Conservation (phyloP, 2,113 vertebrate species). For the Eclectus roratus region DNA sequence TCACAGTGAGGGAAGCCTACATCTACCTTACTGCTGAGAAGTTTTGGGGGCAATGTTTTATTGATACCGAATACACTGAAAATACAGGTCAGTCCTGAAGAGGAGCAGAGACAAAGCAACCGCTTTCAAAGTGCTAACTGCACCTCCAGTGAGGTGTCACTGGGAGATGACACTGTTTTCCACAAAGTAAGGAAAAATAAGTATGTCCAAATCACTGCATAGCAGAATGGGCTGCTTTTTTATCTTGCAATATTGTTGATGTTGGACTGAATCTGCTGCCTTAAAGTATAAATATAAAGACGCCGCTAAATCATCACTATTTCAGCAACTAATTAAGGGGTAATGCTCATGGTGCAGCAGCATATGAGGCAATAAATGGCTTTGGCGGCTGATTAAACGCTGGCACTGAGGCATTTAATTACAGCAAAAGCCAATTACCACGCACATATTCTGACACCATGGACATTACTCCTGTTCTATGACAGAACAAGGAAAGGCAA, state of each 20-base stretch:
- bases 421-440: constrained; percentile 55
- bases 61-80: neutral
- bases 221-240: constrained; percentile 46
- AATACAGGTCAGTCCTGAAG: neutral
- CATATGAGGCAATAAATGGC: constrained; percentile 70
- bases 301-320: constrained; percentile 73
- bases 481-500: neutral
- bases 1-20: neutral
- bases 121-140: neutral
- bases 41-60: neutral
- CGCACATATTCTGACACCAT: neutral
- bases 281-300: constrained; percentile 68
- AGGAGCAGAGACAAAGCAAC: neutral
- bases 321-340: constrained; percentile 74
- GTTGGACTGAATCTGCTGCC: constrained; percentile 63
- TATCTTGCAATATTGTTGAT: constrained; percentile 58
- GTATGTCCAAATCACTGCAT: neutral
- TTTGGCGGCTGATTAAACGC: constrained; percentile 70
- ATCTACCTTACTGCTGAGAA: neutral
- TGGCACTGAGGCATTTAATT: constrained; percentile 64
- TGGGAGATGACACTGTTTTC: neutral
- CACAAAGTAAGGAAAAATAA: constrained; percentile 10
- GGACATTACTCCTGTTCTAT: constrained; percentile 15
- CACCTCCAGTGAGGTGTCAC: neutral
- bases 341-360: constrained; percentile 63